These are phyloP conservation scores for Hydrozoanthus tunicans DNA, from an alignment of 64 coral and sea anemone species.

Conservation along the genomic window DNA sequence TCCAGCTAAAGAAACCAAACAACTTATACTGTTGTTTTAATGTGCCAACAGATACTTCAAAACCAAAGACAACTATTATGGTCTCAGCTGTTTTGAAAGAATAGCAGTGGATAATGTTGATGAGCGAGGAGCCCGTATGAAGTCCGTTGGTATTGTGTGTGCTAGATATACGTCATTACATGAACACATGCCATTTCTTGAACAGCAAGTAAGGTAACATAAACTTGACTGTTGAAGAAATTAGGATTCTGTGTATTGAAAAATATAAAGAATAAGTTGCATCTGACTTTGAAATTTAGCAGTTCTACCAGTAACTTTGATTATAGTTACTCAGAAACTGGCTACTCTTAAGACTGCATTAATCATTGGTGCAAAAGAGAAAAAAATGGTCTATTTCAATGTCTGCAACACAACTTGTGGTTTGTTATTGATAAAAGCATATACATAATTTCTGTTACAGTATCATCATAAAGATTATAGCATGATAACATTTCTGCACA, in stretches of 20 bases:
- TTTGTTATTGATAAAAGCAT: too few species aligned
- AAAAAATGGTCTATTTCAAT: too few species aligned
- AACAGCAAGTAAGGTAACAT: constrained; percentile 93
- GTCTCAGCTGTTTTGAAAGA: constrained; percentile 95
- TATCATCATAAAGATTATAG: too few species aligned
- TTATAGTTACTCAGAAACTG: too few species aligned
- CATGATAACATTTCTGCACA: too few species aligned
- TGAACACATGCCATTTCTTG: constrained; percentile 96
- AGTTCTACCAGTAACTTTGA: too few species aligned
- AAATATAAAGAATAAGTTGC: neutral
- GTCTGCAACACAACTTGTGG: too few species aligned
- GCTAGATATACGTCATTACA: constrained; percentile 95
- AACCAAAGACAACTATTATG: constrained; percentile 89
- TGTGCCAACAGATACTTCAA: constrained; percentile 88
- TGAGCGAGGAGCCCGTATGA: constrained; percentile 96
- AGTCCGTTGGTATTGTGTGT: constrained; percentile 98
- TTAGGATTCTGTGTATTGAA: neutral
- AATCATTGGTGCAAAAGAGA: too few species aligned
- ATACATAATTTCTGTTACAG: too few species aligned
- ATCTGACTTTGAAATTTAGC: neutral
- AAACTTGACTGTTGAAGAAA: neutral
- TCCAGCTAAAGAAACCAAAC: too few species aligned
- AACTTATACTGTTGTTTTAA: neutral
- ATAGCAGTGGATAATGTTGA: constrained; percentile 97
- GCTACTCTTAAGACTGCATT: too few species aligned